phyloP scores from a whole-genome alignment of 2,888 invertebrate genomes.

The Acrobasis consociella region DNA sequence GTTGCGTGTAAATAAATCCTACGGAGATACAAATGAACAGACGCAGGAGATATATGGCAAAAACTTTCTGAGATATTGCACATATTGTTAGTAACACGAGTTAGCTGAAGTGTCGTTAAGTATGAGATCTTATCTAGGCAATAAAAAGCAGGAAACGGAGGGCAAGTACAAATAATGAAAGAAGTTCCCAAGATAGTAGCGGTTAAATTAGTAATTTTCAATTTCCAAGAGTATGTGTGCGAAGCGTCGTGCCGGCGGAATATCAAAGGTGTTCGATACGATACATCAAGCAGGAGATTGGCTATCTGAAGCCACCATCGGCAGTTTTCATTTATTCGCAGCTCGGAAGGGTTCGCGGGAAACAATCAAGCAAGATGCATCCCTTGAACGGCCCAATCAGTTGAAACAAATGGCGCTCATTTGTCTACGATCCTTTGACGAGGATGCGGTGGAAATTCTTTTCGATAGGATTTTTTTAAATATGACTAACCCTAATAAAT shows the following conservation, averaged over 20 bases:
- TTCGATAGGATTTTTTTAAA: slow-evolving; percentile 31
- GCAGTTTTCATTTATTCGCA: slow-evolving; percentile 60
- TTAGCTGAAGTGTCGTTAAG: slow-evolving; percentile 15
- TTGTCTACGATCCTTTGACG: slow-evolving; percentile 48
- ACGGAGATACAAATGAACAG: slow-evolving; percentile 71
- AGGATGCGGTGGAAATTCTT: slow-evolving; percentile 29
- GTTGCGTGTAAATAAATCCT: slow-evolving; percentile 74
- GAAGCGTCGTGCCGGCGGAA: slow-evolving; percentile 27
- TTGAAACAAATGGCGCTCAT: slow-evolving; percentile 69
- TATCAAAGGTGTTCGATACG: slow-evolving; percentile 41
- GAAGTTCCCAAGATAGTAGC: slow-evolving; percentile 19
- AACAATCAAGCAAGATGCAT: slow-evolving; percentile 75
- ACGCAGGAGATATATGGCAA: slow-evolving; percentile 73
- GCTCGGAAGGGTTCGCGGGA: slow-evolving; percentile 66
- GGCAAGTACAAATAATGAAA: slow-evolving; percentile 13
- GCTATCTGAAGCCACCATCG: slow-evolving; percentile 56
- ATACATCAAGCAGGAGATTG: slow-evolving; percentile 57
- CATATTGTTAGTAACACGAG: slow-evolving; percentile 60
- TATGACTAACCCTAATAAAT: not conserved
- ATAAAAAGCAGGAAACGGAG: slow-evolving; percentile 16
- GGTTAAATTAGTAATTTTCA: slow-evolving; percentile 21
- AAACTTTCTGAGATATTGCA: slow-evolving; percentile 66
- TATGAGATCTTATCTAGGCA: slow-evolving; percentile 12
- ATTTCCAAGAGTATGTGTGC: slow-evolving; percentile 14
- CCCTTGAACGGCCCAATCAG: slow-evolving; percentile 72